These are phyloP conservation scores for Maniola jurtina DNA, from an alignment of 1,140 invertebrate species.

Conservation along the genomic window DNA sequence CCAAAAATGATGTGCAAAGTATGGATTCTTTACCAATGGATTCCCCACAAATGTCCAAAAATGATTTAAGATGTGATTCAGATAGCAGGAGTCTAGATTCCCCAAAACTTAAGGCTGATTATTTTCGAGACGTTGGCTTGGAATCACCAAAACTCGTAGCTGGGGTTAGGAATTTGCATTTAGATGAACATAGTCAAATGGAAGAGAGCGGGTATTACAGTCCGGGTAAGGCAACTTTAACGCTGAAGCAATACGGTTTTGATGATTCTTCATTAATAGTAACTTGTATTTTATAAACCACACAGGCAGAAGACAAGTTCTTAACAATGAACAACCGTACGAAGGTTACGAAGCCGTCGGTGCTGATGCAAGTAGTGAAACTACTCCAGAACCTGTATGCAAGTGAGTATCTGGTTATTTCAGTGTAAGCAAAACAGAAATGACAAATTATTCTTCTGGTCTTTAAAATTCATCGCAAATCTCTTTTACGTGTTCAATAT, in stretches of 20 bases:
- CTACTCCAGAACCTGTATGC: constrained; percentile 60
- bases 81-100: constrained; percentile 76
- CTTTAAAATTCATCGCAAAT: no score
- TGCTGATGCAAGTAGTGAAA: constrained; percentile 55
- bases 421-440: no score
- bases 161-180: constrained; percentile 62
- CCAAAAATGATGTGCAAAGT: constrained; percentile 66
- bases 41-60: constrained; percentile 74
- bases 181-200: constrained; percentile 69
- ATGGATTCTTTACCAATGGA: constrained; percentile 78
- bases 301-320: constrained; percentile 53
- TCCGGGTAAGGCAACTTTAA: constrained; percentile 43
- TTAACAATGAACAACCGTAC: constrained; percentile 57
- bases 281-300: constrained; percentile 1
- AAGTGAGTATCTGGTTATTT: constrained; percentile 37
- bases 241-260: not conserved
- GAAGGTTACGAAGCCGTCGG: constrained; percentile 66
- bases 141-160: constrained; percentile 64
- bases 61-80: constrained; percentile 59
- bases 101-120: constrained; percentile 67
- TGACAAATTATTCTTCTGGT: no score
- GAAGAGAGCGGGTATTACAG: constrained; percentile 70
- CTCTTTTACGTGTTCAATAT: no score
- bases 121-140: constrained; percentile 62
- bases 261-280: not conserved